Percentiles rank a stretch among this genome's conserved stretches.
These are phyloP conservation scores for Anolis sagrei DNA, from an alignment of 2,113 vertebrate species.

Conservation along the genomic window DNA sequence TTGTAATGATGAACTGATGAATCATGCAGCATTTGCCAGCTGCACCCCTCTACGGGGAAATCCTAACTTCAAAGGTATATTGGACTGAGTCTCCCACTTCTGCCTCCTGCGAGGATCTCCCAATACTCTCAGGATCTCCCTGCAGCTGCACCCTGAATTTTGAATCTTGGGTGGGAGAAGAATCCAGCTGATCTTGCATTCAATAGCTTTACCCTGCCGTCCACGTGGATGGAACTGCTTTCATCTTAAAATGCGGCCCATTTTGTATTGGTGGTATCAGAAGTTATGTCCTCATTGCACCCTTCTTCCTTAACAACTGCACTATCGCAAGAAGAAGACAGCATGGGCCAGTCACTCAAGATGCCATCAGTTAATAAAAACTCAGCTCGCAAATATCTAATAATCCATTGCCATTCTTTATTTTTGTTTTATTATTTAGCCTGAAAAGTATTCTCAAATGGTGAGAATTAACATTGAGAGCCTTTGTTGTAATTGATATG, in stretches of 20 bases:
- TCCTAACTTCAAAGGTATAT: slow-evolving; percentile 29
- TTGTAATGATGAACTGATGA: slow-evolving; percentile 19
- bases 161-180: background rate
- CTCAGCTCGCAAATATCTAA: background rate
- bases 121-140: background rate
- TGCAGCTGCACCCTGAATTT: background rate
- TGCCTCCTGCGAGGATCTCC: background rate
- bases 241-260: slow-evolving; percentile 41
- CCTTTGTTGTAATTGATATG: background rate
- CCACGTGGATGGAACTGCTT: background rate
- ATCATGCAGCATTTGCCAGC: slow-evolving; percentile 26
- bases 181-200: slow-evolving; percentile 30
- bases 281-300: slow-evolving; percentile 47
- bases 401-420: slow-evolving; percentile 6
- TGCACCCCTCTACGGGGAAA: slow-evolving; percentile 13
- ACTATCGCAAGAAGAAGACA: slow-evolving; percentile 21
- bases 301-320: slow-evolving; percentile 32
- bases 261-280: slow-evolving; percentile 66
- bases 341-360: slow-evolving; percentile 17
- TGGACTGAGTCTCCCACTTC: background rate
- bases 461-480: slow-evolving; percentile 27
- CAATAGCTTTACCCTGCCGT: background rate
- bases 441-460: slow-evolving; percentile 11
- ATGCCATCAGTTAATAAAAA: slow-evolving; percentile 64
- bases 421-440: slow-evolving; percentile 9